Conservation (phyloP, 2,113 vertebrate genomes). For the Cariama cristata region DNA sequence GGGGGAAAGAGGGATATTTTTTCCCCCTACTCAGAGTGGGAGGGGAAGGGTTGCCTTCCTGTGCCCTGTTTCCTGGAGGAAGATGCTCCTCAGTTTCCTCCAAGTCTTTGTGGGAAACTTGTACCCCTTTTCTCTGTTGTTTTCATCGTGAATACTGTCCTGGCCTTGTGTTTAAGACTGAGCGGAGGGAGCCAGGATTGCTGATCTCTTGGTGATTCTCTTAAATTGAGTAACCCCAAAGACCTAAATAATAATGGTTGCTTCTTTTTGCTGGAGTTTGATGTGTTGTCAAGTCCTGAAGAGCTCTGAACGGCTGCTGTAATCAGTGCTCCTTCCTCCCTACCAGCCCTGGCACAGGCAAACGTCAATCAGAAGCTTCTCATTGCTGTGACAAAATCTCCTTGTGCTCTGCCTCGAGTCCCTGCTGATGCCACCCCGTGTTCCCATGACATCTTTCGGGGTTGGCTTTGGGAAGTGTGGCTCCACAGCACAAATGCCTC, state of each 20-base stretch:
- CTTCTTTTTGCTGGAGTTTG: not conserved
- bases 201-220: not conserved
- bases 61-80: not conserved
- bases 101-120: fast-evolving
- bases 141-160: not conserved
- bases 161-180: not conserved
- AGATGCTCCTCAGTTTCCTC: not conserved
- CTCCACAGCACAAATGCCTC: too few relatives aligned
- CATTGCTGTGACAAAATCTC: not conserved
- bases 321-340: not conserved
- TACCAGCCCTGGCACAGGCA: fast-evolving
- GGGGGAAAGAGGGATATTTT: not conserved
- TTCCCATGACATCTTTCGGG: fast-evolving
- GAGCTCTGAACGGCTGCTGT: not conserved
- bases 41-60: not conserved
- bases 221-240: not conserved
- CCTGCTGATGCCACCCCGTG: too few relatives aligned
- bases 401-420: not conserved
- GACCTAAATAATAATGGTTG: not conserved
- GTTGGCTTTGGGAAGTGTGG: not conserved
- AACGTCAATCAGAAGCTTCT: not conserved
- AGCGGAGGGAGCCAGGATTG: fast-evolving
- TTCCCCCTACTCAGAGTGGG: fast-evolving
- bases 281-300: not conserved
- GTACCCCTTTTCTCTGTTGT: not conserved